Base-by-base conservation (phyloP, 2,888 invertebrate genomes). In the Parochlus steinenii region DNA sequence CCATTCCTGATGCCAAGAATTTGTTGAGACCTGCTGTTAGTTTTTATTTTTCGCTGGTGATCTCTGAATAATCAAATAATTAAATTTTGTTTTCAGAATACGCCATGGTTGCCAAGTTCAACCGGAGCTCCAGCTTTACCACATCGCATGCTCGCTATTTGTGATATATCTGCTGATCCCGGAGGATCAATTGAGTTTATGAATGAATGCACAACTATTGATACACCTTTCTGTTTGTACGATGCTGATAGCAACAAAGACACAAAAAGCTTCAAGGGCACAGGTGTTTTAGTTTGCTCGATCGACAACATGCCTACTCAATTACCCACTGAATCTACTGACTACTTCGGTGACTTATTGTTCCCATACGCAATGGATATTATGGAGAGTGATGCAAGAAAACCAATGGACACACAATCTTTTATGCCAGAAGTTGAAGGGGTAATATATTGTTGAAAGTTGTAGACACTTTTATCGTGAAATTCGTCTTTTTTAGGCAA, bases 261-360 rank as follows among this genome's bases (percentile, higher is more conserved):
- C 48, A 87, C 85, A 0, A 93, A 93, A 50, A 82, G 87, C 56
- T 93, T 93, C 60, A 86, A 83, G 56, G 95, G 95, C 0, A 83
- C 90, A 0, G 98, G 98, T 14, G 93, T 98, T 2, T 61, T 99
- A 33, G 95, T 99, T n/a, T 99, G 98, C 54, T 95, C 95, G 11
- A 98, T 99, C 45, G 98, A 99, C 60, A 99, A 99, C 60, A 98
- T 99, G 98, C 98, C 98, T 1, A 98, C 98, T 0, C 98, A 99
- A 56, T 64, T 99, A 41, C 98, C 98, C 0, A 68, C 86, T 28
- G 98, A 99, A 55, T 78, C 97, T 3, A 98, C 98, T 0, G 95
- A 97, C 51, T 87, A 92, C 58, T 99, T 99, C 55, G 98, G 98
- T 0, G 86, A 90, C 46, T 65, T 95, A 1, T 63, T 99, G 18